Conservation (phyloP, 2,113 vertebrate genomes). For the Ophthalmolycus amberensis region DNA sequence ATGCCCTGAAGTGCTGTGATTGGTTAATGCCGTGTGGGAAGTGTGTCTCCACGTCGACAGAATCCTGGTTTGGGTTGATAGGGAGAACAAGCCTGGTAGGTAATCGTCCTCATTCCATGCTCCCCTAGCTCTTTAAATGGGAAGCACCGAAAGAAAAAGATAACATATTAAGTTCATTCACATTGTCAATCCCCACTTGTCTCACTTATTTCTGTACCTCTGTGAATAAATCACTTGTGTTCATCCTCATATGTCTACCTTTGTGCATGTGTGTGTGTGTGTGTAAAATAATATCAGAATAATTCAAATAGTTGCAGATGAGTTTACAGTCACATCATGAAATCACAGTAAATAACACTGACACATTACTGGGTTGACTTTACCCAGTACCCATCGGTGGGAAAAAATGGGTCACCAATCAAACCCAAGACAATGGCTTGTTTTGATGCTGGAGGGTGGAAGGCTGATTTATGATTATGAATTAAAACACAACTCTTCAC, state of each 20-base stretch:
- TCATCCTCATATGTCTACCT: background rate
- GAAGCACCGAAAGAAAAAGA: constrained; percentile 35
- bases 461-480: background rate
- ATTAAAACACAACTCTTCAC: background rate
- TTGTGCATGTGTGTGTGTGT: background rate
- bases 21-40: constrained; percentile 57
- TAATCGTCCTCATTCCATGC: constrained; percentile 43
- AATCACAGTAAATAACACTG: background rate
- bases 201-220: background rate
- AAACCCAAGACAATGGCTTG: background rate
- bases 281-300: background rate
- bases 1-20: constrained; percentile 48
- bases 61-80: constrained; percentile 63
- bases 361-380: background rate
- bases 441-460: background rate
- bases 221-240: constrained; percentile 3
- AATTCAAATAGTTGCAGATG: background rate
- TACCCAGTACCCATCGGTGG: background rate
- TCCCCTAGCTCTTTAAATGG: constrained; percentile 41
- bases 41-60: constrained; percentile 55
- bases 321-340: background rate
- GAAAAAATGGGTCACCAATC: background rate
- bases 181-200: constrained; percentile 32
- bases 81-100: constrained; percentile 55
- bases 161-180: constrained; percentile 48